Evolutionary conservation across 2,113 vertebrate genomes (phyloP).

Genomic region (Erpornis zantholeuca): DNA sequence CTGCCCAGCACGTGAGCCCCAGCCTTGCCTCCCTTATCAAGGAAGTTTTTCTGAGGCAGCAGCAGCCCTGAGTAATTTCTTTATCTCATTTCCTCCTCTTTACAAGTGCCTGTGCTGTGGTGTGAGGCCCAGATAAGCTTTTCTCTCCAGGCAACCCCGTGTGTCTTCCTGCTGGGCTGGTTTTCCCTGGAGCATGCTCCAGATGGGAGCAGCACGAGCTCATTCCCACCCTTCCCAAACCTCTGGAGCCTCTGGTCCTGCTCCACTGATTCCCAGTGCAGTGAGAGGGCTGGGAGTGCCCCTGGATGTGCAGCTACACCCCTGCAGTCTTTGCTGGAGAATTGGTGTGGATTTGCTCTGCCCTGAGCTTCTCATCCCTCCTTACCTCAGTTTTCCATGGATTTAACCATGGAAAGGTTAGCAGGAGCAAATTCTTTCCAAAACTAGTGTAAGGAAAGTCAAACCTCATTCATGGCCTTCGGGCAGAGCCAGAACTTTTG

Average conservation of each 20-base stretch:
- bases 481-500: background rate
- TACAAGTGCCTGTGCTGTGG: background rate
- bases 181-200: background rate
- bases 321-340: background rate
- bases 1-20: background rate
- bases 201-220: background rate
- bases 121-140: background rate
- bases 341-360: accelerated
- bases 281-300: accelerated
- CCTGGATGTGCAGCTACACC: background rate
- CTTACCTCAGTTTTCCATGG: background rate
- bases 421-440: background rate
- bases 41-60: background rate
- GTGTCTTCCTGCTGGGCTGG: background rate
- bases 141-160: background rate
- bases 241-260: background rate
- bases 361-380: background rate
- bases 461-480: accelerated
- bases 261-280: background rate
- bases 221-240: background rate
- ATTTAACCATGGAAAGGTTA: background rate
- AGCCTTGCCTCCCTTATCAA: background rate
- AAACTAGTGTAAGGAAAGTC: background rate
- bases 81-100: background rate
- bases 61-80: background rate